phyloP scores from a whole-genome alignment of 2,113 vertebrate genomes.

The Sapayoa aenigma region DNA sequence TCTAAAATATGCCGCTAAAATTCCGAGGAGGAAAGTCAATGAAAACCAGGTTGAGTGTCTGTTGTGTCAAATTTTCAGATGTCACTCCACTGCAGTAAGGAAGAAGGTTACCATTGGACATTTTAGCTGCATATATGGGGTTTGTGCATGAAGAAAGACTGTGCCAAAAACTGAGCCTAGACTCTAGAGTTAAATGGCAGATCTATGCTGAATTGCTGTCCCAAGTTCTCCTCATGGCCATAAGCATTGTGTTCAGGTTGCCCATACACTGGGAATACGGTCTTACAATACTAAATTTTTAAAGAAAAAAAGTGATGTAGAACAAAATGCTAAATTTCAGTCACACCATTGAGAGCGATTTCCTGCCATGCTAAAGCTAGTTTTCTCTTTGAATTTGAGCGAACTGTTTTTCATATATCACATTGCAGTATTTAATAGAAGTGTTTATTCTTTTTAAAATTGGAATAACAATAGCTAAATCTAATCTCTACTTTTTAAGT shows the following conservation, averaged over 20 bases:
- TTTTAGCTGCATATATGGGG: not conserved
- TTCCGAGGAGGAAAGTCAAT: not conserved
- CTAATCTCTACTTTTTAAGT: not conserved
- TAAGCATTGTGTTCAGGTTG: not conserved
- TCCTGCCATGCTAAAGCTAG: not conserved
- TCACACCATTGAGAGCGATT: not conserved
- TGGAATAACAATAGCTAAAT: not conserved
- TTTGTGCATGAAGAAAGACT: not conserved
- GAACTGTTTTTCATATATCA: not conserved
- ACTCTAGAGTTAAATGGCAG: not conserved
- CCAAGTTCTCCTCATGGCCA: not conserved
- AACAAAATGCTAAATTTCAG: not conserved
- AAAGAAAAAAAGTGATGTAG: not conserved
- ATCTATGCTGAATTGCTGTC: not conserved
- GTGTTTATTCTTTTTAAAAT: not conserved
- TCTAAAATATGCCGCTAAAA: not conserved
- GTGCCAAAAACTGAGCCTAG: not conserved
- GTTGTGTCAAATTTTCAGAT: not conserved
- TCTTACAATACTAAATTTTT: not conserved
- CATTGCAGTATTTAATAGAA: not conserved
- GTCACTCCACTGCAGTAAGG: not conserved
- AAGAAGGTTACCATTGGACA: not conserved
- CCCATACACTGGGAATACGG: not conserved
- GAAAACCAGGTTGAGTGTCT: not conserved
- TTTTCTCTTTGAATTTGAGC: not conserved